Evolutionary conservation across 2,113 vertebrate species (phyloP).

Genomic region (Elgaria multicarinata): DNA sequence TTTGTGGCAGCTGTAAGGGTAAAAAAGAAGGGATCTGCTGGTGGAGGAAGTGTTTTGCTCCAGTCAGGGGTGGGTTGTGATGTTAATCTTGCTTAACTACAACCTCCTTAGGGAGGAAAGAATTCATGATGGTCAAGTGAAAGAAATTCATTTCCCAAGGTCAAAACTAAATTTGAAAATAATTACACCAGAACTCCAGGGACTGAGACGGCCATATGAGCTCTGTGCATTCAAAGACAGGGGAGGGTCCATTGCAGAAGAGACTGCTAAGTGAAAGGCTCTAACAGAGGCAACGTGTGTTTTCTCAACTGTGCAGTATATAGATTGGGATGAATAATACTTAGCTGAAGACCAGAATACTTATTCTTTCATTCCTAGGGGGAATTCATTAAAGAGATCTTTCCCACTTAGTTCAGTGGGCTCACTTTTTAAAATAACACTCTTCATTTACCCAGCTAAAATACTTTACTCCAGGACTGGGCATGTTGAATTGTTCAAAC

Average conservation of each 20-base stretch:
- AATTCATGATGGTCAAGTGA: conserved; percentile 52
- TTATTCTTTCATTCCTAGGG: background rate
- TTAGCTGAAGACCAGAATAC: background rate
- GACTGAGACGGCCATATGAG: conserved; percentile 11
- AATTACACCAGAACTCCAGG: conserved; percentile 15
- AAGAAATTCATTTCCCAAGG: conserved; percentile 57
- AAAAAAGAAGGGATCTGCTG: conserved; percentile 20
- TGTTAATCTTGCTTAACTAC: conserved; percentile 56
- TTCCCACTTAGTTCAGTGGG: background rate
- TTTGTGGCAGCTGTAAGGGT: fast-evolving
- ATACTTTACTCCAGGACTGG: background rate
- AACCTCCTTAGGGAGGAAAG: conserved; percentile 43
- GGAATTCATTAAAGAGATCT: background rate
- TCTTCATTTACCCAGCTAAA: background rate
- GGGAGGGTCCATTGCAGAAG: background rate
- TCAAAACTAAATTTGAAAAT: conserved; percentile 59
- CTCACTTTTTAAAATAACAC: background rate
- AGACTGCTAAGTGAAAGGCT: background rate
- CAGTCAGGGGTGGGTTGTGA: conserved; percentile 54
- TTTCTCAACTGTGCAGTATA: conserved; percentile 11
- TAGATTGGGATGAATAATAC: conserved; percentile 10
- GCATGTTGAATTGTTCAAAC: background rate
- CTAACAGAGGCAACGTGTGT: background rate
- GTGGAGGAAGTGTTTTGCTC: background rate
- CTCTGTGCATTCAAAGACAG: conserved; percentile 11